Evolutionary conservation across 2,797 vertebrate species (phyloP), one percentile per base, ranked within the genome.

Genomic region (Mastacembelus armatus): DNA sequence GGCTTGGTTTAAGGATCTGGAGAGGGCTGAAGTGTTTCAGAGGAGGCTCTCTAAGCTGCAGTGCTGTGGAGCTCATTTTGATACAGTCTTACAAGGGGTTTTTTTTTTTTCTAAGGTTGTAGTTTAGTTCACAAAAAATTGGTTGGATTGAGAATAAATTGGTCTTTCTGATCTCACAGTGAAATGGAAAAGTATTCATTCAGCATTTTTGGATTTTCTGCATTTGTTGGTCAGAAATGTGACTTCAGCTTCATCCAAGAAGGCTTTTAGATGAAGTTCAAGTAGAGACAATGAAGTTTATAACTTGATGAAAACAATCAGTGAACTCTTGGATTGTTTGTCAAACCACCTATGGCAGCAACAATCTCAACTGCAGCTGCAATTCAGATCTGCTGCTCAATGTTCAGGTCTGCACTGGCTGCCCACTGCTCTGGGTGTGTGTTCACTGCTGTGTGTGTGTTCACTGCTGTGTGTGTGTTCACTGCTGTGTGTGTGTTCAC

Each of bases 11-110:
- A 85, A 88, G 78, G 71, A 82, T 77, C 66, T 85, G 79, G 65
- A 88, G 84, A 83, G 82, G 58, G n/a, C 61, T 80, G 63, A 56
- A 85, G 83, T 79, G 81, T 77, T 86, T 88, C 75, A 78, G 22
- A 74, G 33, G 74, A 76, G 81, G 62, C 78, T 70, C 79, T 74
- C 33, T 71, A 66, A 86, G 78, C 74, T 73, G 52, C 61, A 47
- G 45, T 21, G 47, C 51, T 52, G 42, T 42, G 4, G 27, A 47
- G 74, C 71, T 74, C 69, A 45, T 75, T 77, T 52, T 64, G 16
- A 56, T 47, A 26, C 42, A 24, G 10, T 36, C 42, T 47, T 66
- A 21, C 2, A 6, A 74, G 52, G n/a, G n/a, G n/a, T n/a, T n/a
- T n/a, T n/a, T 78, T 68, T 55, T 66, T 15, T 67, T 48, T 38